Percentiles rank a stretch among this genome's conserved stretches.
phyloP scores from a whole-genome alignment of 2,113 vertebrate species.

The Rhagologus leucostigma region DNA sequence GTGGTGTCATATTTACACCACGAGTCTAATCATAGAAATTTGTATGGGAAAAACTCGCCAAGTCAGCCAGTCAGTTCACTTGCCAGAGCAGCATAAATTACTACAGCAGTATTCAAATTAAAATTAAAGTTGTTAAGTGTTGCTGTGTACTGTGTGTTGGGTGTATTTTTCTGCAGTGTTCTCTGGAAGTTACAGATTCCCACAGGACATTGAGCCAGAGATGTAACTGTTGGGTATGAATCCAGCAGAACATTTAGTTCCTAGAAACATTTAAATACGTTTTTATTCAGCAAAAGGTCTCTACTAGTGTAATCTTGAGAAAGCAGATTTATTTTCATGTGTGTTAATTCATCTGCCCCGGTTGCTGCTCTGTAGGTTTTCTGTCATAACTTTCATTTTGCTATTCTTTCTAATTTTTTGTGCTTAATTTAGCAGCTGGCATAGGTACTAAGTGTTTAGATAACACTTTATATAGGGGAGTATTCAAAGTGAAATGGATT shows the following conservation, averaged over 20 bases:
- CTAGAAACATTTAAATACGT: neutral
- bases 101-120: neutral
- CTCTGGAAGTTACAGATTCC: neutral
- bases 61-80: neutral
- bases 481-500: neutral
- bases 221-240: neutral
- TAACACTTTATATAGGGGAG: neutral
- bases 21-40: neutral
- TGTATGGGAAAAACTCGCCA: neutral
- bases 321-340: neutral
- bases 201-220: neutral
- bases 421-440: neutral
- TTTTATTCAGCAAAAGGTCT: neutral
- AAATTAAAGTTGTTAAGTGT: neutral
- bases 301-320: neutral
- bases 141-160: fast-evolving
- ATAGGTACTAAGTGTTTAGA: neutral
- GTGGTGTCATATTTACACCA: neutral
- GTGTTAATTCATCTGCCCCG: neutral
- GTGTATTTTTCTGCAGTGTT: neutral
- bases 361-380: neutral
- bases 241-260: neutral
- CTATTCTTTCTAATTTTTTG: neutral
- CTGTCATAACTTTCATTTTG: neutral
- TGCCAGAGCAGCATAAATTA: neutral